Percentiles rank a stretch among this genome's conserved stretches.
These are phyloP conservation scores for Lacerta viridis DNA, from an alignment of 2,797 vertebrate species.

Conservation along the genomic window DNA sequence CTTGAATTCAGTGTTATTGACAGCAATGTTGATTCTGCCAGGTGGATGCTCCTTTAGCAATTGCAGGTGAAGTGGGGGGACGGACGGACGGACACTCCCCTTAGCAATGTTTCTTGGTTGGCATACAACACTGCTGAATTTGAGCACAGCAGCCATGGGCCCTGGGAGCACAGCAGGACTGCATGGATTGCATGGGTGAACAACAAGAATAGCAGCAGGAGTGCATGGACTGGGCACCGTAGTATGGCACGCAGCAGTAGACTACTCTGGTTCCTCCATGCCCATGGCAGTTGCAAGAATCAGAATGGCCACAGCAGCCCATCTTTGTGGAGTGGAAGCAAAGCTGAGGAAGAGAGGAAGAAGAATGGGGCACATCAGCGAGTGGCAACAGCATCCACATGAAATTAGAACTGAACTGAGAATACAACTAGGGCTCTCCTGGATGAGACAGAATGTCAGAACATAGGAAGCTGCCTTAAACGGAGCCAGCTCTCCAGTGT, in stretches of 20 bases:
- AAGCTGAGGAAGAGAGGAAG: background rate
- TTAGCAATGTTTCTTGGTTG: background rate
- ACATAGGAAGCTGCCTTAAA: too few species aligned
- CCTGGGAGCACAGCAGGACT: background rate
- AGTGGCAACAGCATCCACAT: too few species aligned
- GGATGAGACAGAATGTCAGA: too few species aligned
- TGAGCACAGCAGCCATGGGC: background rate
- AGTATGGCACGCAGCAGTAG: background rate
- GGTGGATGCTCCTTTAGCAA: background rate
- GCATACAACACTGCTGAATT: background rate
- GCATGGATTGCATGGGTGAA: background rate
- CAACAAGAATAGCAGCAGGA: background rate
- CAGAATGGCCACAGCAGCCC: background rate
- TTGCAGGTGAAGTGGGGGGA: background rate
- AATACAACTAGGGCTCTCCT: too few species aligned
- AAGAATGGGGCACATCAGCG: background rate
- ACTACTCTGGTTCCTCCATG: background rate
- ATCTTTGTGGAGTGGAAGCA: background rate
- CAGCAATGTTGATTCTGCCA: too few species aligned
- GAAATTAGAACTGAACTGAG: too few species aligned
- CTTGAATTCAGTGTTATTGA: too few species aligned
- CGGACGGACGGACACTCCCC: rapidly evolving
- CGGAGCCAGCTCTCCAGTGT: too few species aligned
- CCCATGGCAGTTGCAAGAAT: background rate
- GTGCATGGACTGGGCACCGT: background rate